Percentiles rank a stretch among this genome's conserved stretches.
Evolutionary conservation across 2,797 vertebrate genomes (phyloP).

Genomic region (Syndactyla subalaris): DNA sequence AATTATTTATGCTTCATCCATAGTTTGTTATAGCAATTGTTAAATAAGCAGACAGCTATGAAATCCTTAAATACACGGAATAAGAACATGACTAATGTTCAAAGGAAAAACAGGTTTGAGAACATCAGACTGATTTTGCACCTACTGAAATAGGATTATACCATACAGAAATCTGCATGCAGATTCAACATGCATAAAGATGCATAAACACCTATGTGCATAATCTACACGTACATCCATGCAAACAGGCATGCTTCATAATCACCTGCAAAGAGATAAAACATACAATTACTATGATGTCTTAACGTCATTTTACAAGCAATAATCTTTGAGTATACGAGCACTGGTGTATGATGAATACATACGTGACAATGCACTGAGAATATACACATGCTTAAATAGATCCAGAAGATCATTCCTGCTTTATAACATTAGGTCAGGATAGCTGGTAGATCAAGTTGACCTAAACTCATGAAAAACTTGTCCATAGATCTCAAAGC

Average conservation of each 20-base stretch:
- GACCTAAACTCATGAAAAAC: not conserved
- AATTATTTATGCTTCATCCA: not conserved
- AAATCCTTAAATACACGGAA: not conserved
- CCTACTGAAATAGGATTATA: not conserved
- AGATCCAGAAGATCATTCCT: not conserved
- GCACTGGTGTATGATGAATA: not conserved
- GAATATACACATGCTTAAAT: accelerated
- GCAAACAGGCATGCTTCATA: not conserved
- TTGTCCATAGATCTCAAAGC: not conserved
- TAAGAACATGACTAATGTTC: not conserved
- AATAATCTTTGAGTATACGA: not conserved
- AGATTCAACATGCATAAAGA: not conserved
- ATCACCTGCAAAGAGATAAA: not conserved
- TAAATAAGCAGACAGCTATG: not conserved
- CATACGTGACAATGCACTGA: not conserved
- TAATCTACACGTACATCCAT: not conserved
- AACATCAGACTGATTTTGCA: not conserved
- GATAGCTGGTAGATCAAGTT: not conserved
- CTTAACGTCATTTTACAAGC: not conserved
- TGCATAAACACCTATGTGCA: not conserved
- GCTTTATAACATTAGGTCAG: not conserved
- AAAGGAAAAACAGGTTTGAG: not conserved
- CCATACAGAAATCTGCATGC: not conserved
- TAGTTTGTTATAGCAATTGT: not conserved
- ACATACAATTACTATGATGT: not conserved